A percentile compares a stretch with the other conserved stretches of the same genome.
These are phyloP conservation scores for Solea senegalensis DNA, from an alignment of 2,113 vertebrate genomes.

Conservation along the genomic window DNA sequence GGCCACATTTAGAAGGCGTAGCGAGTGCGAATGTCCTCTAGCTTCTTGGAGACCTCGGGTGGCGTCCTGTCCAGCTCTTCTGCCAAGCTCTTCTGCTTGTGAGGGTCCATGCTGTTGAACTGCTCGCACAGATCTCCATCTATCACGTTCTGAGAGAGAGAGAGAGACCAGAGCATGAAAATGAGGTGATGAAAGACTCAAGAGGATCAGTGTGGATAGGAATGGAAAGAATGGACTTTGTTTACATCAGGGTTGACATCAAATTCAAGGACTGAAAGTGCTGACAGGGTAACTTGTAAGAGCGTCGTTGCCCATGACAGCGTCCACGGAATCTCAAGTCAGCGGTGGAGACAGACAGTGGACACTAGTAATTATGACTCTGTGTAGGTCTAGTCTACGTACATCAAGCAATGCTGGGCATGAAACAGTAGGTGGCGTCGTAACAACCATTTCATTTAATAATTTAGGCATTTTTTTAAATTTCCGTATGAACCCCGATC, in stretches of 20 bases:
- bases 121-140: slow-evolving; percentile 98
- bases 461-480: too few species aligned
- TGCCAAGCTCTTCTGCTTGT: slow-evolving; percentile 97
- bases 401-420: too few species aligned
- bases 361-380: too few species aligned
- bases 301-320: too few species aligned
- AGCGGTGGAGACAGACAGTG: too few species aligned
- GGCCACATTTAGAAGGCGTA: slow-evolving; percentile 90
- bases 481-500: too few species aligned
- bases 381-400: too few species aligned
- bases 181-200: background rate
- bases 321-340: too few species aligned
- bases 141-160: slow-evolving; percentile 90
- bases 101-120: slow-evolving; percentile 99
- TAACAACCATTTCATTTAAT: too few species aligned
- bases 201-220: background rate
- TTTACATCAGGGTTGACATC: background rate
- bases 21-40: slow-evolving; percentile 97
- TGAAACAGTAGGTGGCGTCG: too few species aligned
- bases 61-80: slow-evolving; percentile 97
- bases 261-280: too few species aligned
- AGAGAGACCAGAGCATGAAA: background rate
- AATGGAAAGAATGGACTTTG: background rate
- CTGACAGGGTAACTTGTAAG: too few species aligned
- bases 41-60: slow-evolving; percentile 97